phyloP scores from a whole-genome alignment of 2,888 invertebrate genomes.

The Caradrina kadenii region DNA sequence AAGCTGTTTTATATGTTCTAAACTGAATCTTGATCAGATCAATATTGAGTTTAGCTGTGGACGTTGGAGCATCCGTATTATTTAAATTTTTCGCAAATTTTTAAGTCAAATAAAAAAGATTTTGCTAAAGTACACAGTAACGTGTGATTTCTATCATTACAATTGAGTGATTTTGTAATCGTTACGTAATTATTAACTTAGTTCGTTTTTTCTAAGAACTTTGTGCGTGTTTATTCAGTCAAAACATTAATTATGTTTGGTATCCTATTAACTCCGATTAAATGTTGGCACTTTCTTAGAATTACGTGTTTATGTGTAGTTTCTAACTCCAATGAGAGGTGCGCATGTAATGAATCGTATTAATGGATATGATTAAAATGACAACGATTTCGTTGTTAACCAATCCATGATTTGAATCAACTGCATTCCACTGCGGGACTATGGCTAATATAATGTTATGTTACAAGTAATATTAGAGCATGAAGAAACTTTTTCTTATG shows the following conservation, averaged over 20 bases:
- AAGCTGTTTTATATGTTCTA: background rate
- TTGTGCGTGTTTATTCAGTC: constrained; percentile 25
- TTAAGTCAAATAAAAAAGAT: constrained; percentile 32
- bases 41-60: background rate
- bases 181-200: constrained; percentile 45
- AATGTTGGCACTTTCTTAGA: constrained; percentile 37
- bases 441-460: too few species aligned
- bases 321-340: constrained; percentile 30
- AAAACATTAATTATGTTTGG: constrained; percentile 27
- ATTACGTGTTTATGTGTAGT: constrained; percentile 24
- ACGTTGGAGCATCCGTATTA: constrained; percentile 22
- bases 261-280: constrained; percentile 2
- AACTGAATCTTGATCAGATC: background rate
- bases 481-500: too few species aligned
- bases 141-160: constrained; percentile 43
- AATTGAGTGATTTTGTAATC: constrained; percentile 23
- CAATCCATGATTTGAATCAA: background rate
- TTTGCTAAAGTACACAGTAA: constrained; percentile 28
- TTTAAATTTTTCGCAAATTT: constrained; percentile 33
- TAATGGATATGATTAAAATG: constrained; percentile 37
- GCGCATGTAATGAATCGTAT: background rate
- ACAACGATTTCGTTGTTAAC: constrained; percentile 25
- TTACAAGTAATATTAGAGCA: too few species aligned
- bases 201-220: constrained; percentile 19
- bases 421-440: constrained; percentile 13